phyloP scores from a whole-genome alignment of 2,797 vertebrate genomes.

The Luscinia megarhynchos region DNA sequence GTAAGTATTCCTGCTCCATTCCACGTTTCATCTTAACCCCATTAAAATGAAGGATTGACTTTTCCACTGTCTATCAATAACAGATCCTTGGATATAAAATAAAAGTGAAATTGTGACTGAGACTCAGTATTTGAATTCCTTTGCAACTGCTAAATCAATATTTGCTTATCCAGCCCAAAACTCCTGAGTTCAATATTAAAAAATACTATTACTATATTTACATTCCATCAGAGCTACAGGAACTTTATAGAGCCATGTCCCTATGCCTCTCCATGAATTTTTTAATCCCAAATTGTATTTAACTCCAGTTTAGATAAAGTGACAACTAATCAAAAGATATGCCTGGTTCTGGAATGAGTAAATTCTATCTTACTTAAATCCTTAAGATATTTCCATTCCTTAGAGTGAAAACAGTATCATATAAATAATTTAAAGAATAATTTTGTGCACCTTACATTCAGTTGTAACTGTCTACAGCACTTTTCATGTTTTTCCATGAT shows the following conservation, averaged over 20 bases:
- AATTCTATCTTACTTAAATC: constrained; percentile 14
- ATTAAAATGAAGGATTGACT: background rate
- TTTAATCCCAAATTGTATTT: background rate
- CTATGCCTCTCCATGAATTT: background rate
- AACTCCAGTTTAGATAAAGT: background rate
- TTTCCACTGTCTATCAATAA: background rate
- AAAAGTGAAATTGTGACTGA: background rate
- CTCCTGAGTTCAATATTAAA: background rate
- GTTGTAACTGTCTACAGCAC: background rate
- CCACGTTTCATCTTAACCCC: background rate
- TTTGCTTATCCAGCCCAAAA: constrained; percentile 8
- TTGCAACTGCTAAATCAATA: constrained; percentile 15
- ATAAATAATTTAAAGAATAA: background rate
- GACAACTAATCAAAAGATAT: constrained; percentile 29
- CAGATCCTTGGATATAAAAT: background rate
- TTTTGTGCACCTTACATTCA: background rate
- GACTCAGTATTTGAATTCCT: background rate
- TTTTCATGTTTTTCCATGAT: background rate
- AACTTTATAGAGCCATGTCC: background rate
- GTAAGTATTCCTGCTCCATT: background rate
- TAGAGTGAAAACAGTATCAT: background rate
- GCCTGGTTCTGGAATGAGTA: background rate
- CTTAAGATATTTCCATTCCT: background rate
- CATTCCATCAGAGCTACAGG: background rate
- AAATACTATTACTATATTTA: background rate